Evolutionary conservation across 2,113 vertebrate genomes (phyloP).

Genomic region (Gyps fulvus): DNA sequence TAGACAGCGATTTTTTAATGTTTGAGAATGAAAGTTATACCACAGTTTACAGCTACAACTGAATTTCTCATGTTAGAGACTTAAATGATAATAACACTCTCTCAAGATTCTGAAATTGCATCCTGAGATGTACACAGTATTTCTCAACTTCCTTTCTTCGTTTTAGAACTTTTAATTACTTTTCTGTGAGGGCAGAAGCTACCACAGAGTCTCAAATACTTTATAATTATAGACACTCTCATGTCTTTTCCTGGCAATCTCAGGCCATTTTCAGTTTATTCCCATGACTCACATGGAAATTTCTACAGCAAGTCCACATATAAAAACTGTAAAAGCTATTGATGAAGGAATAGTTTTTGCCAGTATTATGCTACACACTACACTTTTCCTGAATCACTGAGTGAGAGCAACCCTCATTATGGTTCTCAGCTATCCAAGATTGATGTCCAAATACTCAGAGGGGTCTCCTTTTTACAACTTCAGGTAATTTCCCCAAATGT

Average conservation of each 20-base stretch:
- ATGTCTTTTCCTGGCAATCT: not conserved
- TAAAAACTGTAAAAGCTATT: not conserved
- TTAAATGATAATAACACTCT: not conserved
- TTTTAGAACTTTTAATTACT: conserved; percentile 43
- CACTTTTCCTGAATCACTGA: not conserved
- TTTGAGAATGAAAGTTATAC: not conserved
- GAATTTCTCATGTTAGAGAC: not conserved
- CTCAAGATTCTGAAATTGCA: not conserved
- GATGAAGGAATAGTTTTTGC: not conserved
- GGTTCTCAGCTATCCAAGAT: not conserved
- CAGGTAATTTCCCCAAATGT: not conserved
- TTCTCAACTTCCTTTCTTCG: not conserved
- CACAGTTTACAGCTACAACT: conserved; percentile 7
- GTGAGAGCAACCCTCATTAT: not conserved
- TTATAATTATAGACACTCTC: not conserved
- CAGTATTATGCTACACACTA: not conserved
- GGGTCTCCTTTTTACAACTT: not conserved
- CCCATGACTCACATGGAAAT: not conserved
- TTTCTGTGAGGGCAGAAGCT: not conserved
- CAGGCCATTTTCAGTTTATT: not conserved
- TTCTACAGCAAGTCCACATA: not conserved
- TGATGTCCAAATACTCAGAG: not conserved
- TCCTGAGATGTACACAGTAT: not conserved
- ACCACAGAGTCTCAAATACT: not conserved
- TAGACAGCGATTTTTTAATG: not conserved